Base-by-base conservation (phyloP, 2,113 vertebrate genomes). In the Sturnus vulgaris region DNA sequence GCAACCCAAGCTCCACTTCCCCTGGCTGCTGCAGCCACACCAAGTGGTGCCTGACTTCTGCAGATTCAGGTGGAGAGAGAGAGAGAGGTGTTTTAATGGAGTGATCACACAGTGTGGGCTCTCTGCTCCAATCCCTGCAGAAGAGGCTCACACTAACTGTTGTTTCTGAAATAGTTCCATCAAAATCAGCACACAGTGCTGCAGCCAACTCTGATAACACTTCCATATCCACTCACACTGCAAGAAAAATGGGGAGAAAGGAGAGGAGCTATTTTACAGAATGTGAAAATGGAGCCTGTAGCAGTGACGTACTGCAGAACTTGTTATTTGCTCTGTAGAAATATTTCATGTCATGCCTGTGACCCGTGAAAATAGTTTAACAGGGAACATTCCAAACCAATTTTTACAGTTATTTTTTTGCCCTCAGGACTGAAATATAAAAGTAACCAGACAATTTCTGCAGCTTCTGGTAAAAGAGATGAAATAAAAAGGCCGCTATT, bases 291-390 rank as follows among this genome's bases (percentile, higher is more conserved):
- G 44, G 66, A 92, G 66, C 82, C 88, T 35, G 30, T 39, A 86
- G 71, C 79, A 75, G 69, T 66, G 91, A 93, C 53, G 15, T 90
- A 64, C 80, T 86, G 68, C 39, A 82, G 50, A 70, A 86, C 55
- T 88, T 49, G 27, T 82, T 63, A 96, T 94, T 96, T 95, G 83
- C 93, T 86, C 90, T 52, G 68, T 68, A 90, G 82, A 92, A 83
- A 86, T 94, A 83, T 92, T 91, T 81, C 95, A 94, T 56, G 15
- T 86, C 82, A 83, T 83, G 92, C 85, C 79, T 82, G 77, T 96
- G 92, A 94, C 91, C 93, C 73, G 2, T 92, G 88, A 93, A 95
- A 86, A 92, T 25, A 90, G 63, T 94, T 93, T 91, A 96, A 94
- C 79, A 70, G 65, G 47, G 42, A 96, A 94, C 83, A 84, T 61